Conservation (phyloP, 2,113 vertebrate genomes). For the Myiozetetes cayanensis region DNA sequence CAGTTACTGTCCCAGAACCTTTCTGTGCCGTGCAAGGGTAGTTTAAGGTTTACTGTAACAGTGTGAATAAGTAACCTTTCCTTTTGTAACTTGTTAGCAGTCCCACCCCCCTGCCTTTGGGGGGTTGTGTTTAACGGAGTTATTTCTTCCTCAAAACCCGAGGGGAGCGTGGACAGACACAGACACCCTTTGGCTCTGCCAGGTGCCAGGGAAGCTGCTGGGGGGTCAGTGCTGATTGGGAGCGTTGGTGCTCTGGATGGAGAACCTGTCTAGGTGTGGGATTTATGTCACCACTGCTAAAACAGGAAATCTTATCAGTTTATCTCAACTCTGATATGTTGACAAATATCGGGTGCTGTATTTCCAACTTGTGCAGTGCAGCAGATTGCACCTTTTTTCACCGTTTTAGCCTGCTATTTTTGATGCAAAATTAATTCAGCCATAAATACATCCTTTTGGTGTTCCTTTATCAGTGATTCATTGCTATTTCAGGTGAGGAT, state of each 20-base stretch:
- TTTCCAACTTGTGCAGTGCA: not conserved
- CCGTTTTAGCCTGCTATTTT: not conserved
- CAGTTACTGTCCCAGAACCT: not conserved
- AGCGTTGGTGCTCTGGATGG: not conserved
- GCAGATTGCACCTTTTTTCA: not conserved
- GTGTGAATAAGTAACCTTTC: not conserved
- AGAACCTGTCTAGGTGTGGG: not conserved
- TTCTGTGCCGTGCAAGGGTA: not conserved
- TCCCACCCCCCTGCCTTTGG: not conserved
- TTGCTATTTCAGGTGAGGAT: not conserved
- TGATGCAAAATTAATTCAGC: not conserved
- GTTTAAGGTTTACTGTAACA: not conserved
- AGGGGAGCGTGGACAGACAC: fast-evolving
- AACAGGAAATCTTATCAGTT: not conserved
- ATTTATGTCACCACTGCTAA: not conserved
- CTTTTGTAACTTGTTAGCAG: not conserved
- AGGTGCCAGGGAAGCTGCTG: not conserved
- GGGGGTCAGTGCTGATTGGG: not conserved
- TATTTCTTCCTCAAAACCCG: not conserved
- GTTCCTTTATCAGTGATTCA: not conserved
- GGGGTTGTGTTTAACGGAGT: not conserved
- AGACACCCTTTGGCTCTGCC: not conserved
- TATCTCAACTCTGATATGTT: not conserved
- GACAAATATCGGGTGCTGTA: not conserved
- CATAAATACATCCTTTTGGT: not conserved